Evolutionary conservation across 2,797 vertebrate genomes (phyloP).

Genomic region (Urocyon cinereoargenteus): DNA sequence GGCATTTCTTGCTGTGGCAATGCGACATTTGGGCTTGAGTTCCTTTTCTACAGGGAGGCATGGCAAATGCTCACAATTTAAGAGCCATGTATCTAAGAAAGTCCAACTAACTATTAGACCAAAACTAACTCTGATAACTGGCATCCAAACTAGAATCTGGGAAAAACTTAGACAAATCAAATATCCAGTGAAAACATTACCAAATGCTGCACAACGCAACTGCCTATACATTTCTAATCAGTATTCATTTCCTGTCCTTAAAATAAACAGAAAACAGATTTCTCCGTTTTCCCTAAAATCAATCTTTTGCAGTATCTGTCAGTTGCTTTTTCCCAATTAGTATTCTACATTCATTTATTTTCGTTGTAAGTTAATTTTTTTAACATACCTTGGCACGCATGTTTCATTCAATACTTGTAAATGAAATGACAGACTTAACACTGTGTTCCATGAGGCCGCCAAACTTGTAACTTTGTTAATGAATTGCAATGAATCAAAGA

Average conservation of each 20-base stretch:
- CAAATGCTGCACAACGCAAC: constrained; percentile 80
- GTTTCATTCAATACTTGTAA: constrained; percentile 88
- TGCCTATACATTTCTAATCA: constrained; percentile 87
- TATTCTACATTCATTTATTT: constrained; percentile 89
- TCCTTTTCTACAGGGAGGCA: constrained; percentile 40
- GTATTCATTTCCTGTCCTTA: constrained; percentile 88
- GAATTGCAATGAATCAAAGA: constrained; percentile 91
- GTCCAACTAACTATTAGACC: constrained; percentile 64
- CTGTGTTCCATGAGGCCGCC: constrained; percentile 79
- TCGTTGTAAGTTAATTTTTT: constrained; percentile 87
- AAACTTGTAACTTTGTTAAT: constrained; percentile 91
- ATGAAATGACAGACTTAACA: constrained; percentile 85
- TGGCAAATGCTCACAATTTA: background rate
- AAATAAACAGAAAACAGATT: constrained; percentile 91
- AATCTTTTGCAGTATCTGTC: constrained; percentile 88
- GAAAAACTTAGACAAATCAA: constrained; percentile 81
- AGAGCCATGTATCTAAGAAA: constrained; percentile 60
- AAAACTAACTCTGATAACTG: constrained; percentile 66
- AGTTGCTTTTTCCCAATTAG: constrained; percentile 88
- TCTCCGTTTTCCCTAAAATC: constrained; percentile 89
- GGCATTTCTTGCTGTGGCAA: background rate
- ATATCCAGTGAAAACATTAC: constrained; percentile 81
- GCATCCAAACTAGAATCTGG: constrained; percentile 71
- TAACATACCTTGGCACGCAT: constrained; percentile 85
- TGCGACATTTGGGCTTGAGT: constrained; percentile 2